Evolutionary conservation across 2,113 vertebrate genomes (phyloP).

Genomic region (Pristiophorus japonicus): DNA sequence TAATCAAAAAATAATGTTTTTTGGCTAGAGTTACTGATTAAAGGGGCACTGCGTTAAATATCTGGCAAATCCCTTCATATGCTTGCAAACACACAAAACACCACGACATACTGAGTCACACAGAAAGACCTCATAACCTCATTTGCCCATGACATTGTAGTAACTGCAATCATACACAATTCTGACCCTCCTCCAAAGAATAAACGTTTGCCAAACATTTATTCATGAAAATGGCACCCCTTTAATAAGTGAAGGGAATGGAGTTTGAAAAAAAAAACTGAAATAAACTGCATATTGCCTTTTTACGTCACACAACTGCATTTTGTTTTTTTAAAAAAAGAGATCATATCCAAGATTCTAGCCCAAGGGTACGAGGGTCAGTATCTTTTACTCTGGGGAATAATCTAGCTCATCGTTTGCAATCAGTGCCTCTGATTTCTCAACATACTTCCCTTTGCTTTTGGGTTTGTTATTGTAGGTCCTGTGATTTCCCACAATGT

Average conservation of each 20-base stretch:
- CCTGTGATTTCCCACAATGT: slow-evolving; percentile 58
- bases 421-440: slow-evolving; percentile 67
- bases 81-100: neutral
- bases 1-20: neutral
- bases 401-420: slow-evolving; percentile 74
- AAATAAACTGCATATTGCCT: slow-evolving; percentile 11
- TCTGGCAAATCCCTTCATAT: neutral
- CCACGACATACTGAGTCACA: neutral
- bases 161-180: neutral
- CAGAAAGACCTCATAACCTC: neutral
- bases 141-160: neutral
- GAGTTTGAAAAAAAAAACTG: neutral
- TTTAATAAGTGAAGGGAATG: neutral
- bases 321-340: neutral
- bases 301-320: slow-evolving; percentile 17
- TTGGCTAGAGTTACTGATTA: neutral
- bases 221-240: neutral
- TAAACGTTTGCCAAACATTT: slow-evolving; percentile 21
- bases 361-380: slow-evolving; percentile 56
- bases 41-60: neutral
- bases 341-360: slow-evolving; percentile 52
- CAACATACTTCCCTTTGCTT: slow-evolving; percentile 71
- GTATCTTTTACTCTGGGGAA: slow-evolving; percentile 60
- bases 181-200: neutral
- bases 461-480: slow-evolving; percentile 66